Conservation (phyloP, 1,140 invertebrate genomes). For the Cataglyphis hispanica region DNA sequence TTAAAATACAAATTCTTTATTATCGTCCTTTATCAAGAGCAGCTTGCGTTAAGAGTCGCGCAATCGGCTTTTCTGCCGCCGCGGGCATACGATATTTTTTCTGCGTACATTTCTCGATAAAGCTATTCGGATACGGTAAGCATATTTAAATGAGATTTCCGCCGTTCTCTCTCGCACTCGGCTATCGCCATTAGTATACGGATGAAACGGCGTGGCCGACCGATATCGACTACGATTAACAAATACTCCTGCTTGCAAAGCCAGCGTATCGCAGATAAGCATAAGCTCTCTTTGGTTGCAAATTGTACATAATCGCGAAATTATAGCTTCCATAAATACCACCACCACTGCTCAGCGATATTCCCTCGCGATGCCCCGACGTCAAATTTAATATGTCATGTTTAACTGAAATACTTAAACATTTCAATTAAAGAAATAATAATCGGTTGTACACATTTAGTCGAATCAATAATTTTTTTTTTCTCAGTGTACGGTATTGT, state of each 20-base stretch:
- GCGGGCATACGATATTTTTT: neutral
- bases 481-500: constrained; percentile 23
- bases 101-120: constrained; percentile 36
- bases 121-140: constrained; percentile 44
- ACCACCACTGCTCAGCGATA: constrained; percentile 33
- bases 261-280: constrained; percentile 32
- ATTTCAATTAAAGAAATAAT: too few relatives aligned
- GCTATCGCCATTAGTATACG: constrained; percentile 11
- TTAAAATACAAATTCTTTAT: constrained; percentile 63
- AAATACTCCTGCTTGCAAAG: constrained; percentile 29
- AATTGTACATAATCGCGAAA: constrained; percentile 47
- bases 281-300: constrained; percentile 38
- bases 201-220: neutral
- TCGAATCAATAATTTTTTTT: too few relatives aligned
- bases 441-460: too few relatives aligned
- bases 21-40: constrained; percentile 50
- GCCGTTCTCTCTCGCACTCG: neutral
- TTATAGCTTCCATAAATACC: constrained; percentile 48
- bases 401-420: too few relatives aligned
- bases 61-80: constrained; percentile 28
- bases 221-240: constrained; percentile 50
- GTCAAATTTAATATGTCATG: too few relatives aligned
- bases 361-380: neutral
- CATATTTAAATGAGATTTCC: constrained; percentile 54
- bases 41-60: constrained; percentile 46